Evolutionary conservation across 92 coral and sea anemone genomes (phyloP), one percentile per base, ranked within the genome.

Genomic region (Ricordea florida): DNA sequence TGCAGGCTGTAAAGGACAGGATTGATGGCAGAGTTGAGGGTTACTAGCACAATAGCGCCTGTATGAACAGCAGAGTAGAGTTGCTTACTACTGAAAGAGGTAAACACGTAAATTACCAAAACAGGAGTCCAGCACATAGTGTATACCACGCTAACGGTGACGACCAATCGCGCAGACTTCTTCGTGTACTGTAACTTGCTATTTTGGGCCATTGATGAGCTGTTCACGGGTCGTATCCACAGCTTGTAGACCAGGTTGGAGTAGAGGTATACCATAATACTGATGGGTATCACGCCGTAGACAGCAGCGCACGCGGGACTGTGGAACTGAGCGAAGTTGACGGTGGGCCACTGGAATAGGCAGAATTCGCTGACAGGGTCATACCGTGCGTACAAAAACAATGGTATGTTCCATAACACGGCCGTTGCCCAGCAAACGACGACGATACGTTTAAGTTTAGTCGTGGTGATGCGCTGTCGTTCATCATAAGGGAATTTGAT

Each of bases 1-100:
- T 85, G 90, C 32, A 77, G 57, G 57, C 91, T 83, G 55, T 90
- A 90, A 22, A 90, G 62, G 42, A 85, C 74, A 4, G 96, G 96
- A 24, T 90, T 90, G 10, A 90, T 36, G 14, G 90, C 85, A 2
- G 90, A 79, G 46, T 85, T 85, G 48, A 80, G 49, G 6, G 90
- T 59, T 9, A 81, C 78, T 35, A 85, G 36, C 1, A 81, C 81
- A 17, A 85, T 75, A 14, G 60, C 36, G 10, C 76, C 66, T 9
- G 81, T 82, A 50, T 85, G 74, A 5, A 81, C 73, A 27, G 81
- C 72, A 55, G 74, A 74, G 27, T 62, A 62, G 16, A 85, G 55
- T 6, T 61, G 52, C 21, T 43, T 48, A 9, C 63, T 77, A 31
- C 48, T 62, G 57, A 77, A 85, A 3, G 90, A 55, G 5, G 67